Evolutionary conservation across 2,888 invertebrate genomes (phyloP), one percentile per base, ranked within the genome.

Genomic region (Zaprionus obscuricornis): DNA sequence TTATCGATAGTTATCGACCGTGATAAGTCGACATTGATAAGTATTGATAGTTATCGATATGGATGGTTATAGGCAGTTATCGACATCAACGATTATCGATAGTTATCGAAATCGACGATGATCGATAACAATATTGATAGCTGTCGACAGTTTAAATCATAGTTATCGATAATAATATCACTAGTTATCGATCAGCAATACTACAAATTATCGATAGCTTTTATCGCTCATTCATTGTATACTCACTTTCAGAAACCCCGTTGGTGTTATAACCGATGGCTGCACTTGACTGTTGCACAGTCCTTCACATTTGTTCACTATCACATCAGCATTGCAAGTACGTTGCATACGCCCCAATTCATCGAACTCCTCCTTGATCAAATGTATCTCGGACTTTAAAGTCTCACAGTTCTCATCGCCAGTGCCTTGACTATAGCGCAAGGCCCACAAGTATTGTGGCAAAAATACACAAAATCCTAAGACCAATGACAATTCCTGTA

Each of bases 271-370:
- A 24, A 97, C 96, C 42, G 96, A 97, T 1, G 97, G 97, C 85
- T 97, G 96, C 39, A 97, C 96, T 91, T 96, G 96, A 68, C 97
- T 98, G 72, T 93, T 95, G 88, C 98, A 98, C 68, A 95, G 94
- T 16, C 98, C 98, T 90, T 98, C 98, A 87, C 98, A 98, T 91
- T 97, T 98, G 87, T 96, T 97, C 0, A 98, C 96, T 8, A 93
- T 94, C 33, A 98, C 93, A 90, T 96, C 97, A 0, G 96, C 97
- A 87, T 95, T 96, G 88, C 98, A 98, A 8, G 96, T 96, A 85
- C 97, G 92, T 78, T 94, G 92, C 78, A 97, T 91, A 72, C 95
- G 92, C n/a, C 97, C 97, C 81, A 95, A 91, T 69, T 96, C 96
- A 84, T 96, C 95, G 85, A 95, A 97, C 89, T 97, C 97, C 91